Conservation (phyloP, 2,797 vertebrate species). For the Dendrocincla tyrannina region DNA sequence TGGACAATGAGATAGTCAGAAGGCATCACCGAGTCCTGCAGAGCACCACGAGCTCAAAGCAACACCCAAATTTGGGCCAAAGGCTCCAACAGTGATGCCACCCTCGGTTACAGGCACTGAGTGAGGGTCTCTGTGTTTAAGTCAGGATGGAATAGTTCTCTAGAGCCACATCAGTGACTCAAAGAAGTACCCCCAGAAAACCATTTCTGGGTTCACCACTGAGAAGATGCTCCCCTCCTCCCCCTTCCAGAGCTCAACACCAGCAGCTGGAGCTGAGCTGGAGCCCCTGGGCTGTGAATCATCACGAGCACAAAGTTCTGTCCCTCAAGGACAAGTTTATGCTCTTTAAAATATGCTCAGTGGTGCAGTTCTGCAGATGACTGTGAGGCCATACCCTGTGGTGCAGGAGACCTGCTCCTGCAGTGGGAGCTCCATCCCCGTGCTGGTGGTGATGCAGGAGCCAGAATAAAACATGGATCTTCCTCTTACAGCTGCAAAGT, state of each 20-base stretch:
- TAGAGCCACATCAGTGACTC: neutral
- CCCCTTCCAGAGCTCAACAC: neutral
- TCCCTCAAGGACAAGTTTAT: neutral
- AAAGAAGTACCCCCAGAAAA: neutral
- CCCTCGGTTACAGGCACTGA: neutral
- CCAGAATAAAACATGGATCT: neutral
- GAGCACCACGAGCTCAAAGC: neutral
- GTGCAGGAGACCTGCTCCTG: neutral
- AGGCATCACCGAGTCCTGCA: neutral
- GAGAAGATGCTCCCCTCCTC: neutral
- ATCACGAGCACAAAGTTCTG: neutral
- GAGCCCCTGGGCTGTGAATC: neutral
- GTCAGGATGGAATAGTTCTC: neutral
- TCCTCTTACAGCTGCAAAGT: neutral
- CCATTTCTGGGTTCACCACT: neutral
- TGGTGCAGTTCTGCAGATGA: neutral
- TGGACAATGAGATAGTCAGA: neutral
- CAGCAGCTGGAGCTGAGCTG: neutral
- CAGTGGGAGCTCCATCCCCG: neutral
- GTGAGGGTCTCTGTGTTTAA: neutral
- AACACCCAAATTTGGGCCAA: neutral
- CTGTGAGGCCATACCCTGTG: fast-evolving
- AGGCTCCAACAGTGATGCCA: neutral
- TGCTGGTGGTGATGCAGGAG: neutral
- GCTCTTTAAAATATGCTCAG: neutral